These are phyloP conservation scores for Morpho deidamia DNA, from an alignment of 2,888 invertebrate species.

Conservation along the genomic window DNA sequence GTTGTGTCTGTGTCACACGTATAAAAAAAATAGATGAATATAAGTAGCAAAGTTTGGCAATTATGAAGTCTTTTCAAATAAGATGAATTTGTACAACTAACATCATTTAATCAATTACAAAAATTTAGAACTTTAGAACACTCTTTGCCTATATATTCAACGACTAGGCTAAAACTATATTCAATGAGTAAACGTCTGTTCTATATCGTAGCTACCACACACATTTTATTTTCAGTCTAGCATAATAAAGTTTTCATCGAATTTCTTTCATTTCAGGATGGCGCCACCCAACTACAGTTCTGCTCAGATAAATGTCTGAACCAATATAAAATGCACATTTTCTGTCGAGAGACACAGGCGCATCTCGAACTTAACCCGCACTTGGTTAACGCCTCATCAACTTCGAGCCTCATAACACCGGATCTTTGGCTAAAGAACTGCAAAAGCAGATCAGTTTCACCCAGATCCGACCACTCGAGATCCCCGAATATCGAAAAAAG, in stretches of 20 bases:
- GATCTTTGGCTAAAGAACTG: constrained; percentile 94
- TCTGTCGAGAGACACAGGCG: constrained; percentile 95
- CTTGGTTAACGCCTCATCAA: constrained; percentile 72
- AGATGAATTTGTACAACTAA: no score
- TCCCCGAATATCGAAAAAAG: constrained; percentile 71
- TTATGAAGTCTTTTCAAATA: no score
- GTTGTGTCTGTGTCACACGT: no score
- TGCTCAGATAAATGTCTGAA: constrained; percentile 95
- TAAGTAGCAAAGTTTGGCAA: no score
- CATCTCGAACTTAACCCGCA: constrained; percentile 92
- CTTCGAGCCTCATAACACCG: constrained; percentile 87
- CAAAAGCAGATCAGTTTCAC: constrained; percentile 80
- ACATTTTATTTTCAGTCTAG: no score
- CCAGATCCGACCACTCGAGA: constrained; percentile 74
- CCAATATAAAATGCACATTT: constrained; percentile 98
- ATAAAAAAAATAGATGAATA: no score
- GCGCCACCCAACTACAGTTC: constrained; percentile 93
- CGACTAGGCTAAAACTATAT: no score
- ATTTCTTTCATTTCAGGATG: constrained; percentile 80
- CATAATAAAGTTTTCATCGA: neutral
- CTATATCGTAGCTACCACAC: no score
- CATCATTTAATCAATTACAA: no score
- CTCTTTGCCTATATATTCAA: no score
- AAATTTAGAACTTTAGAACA: no score
- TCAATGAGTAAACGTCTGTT: no score